Conservation (phyloP, 2,113 vertebrate genomes). For the Catharus bicknelli region DNA sequence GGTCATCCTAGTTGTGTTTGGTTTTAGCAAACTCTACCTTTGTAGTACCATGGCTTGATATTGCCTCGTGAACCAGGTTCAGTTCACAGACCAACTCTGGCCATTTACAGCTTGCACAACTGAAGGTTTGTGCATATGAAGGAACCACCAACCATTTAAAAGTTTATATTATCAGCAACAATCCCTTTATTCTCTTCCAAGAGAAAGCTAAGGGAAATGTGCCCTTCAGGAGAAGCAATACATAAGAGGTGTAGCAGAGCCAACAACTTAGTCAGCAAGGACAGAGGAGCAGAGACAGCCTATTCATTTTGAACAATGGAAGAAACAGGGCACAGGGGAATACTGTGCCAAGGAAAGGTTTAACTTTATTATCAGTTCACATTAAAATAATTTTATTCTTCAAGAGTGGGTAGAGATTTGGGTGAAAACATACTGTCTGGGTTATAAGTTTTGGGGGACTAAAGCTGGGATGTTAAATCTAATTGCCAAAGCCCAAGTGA, state of each 20-base stretch:
- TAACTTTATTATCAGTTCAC: neutral
- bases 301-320: neutral
- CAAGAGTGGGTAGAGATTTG: neutral
- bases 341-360: neutral
- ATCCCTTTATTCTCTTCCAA: neutral
- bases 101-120: neutral
- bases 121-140: neutral
- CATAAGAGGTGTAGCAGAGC: neutral
- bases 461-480: neutral
- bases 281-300: neutral
- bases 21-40: neutral
- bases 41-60: neutral
- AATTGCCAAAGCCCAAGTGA: neutral
- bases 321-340: neutral
- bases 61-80: neutral
- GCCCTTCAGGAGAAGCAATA: neutral
- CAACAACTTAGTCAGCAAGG: neutral
- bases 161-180: neutral
- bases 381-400: neutral
- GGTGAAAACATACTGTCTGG: neutral
- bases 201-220: neutral
- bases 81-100: neutral
- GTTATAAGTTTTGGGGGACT: neutral
- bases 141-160: neutral
- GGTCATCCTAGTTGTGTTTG: neutral